Evolutionary conservation across 2,888 invertebrate genomes (phyloP), one percentile per base, ranked within the genome.

Genomic region (Allacma fusca): DNA sequence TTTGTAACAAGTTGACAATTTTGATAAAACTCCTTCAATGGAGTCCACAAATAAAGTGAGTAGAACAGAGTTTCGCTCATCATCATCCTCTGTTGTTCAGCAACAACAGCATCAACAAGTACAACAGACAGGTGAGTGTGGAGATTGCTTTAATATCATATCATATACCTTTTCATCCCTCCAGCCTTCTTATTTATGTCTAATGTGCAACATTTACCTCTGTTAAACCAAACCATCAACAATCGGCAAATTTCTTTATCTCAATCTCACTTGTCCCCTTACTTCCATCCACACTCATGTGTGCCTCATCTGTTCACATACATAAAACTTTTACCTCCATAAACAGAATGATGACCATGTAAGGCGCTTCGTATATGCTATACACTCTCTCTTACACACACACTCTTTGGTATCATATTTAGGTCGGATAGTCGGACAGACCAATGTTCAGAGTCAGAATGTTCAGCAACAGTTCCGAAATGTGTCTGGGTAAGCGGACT

Each of bases 391-490:
- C 67, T 67, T 59, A n/a, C n/a, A 67, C 67, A 67, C 59, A 21
- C 67, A 28, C 50, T 28, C 57, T 73, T 29, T 73, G 57, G 62
- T 73, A 73, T 73, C 73, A 73, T 73, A 75, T 75, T 68, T 75
- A 75, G 75, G 75, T 75, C 75, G 75, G 68, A 68, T 75, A 68
- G 75, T 75, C 59, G 75, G 75, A 75, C 75, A 75, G 75, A 68
- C 68, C 34, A 75, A 67, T 59, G 78, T 72, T 23, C 75, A 75
- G 75, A 68, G 67, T 75, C 75, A 75, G 50, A 67, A 40, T 62
- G 57, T 29, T 34, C 28, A 76, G 76, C 76, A 75, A 68, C 75
- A 75, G 68, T 57, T 68, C 68, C 75, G 75, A 75, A 75, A 75
- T 75, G 67, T 68, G 75, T 75, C 75, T 75, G 75, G 71, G 76